A percentile compares a stretch with the other conserved stretches of the same genome.
These are phyloP conservation scores for Sphecodes monilicornis DNA, from an alignment of 2,888 invertebrate genomes.

Conservation along the genomic window DNA sequence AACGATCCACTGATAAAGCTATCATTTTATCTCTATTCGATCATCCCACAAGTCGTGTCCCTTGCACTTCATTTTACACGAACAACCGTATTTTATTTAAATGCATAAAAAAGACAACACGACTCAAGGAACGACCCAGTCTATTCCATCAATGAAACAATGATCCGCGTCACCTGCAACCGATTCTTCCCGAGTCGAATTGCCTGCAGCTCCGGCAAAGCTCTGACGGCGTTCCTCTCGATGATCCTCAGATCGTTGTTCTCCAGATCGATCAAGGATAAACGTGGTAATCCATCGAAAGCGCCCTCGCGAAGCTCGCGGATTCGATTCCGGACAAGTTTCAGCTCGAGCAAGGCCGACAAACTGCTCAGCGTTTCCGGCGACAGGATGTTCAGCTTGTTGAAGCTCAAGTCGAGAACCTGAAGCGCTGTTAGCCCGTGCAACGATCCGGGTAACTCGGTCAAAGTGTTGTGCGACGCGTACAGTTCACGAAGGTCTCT, in stretches of 20 bases:
- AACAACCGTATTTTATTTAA: no score
- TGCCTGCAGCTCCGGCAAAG: constrained; percentile 89
- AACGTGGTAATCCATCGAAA: constrained; percentile 89
- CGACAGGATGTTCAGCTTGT: constrained; percentile 90
- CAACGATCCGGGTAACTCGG: constrained; percentile 90
- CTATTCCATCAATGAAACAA: not conserved
- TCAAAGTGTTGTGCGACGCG: constrained; percentile 91
- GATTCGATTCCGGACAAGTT: constrained; percentile 91
- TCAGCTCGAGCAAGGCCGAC: constrained; percentile 89
- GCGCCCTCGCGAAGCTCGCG: constrained; percentile 89
- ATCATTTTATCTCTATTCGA: not conserved
- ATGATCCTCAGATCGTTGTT: constrained; percentile 92
- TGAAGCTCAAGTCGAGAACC: constrained; percentile 91
- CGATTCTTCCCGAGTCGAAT: constrained; percentile 90
- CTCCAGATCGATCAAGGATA: constrained; percentile 92
- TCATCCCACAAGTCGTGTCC: not conserved
- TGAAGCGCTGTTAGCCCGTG: constrained; percentile 89
- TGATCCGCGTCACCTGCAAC: constrained; percentile 86
- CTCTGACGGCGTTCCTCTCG: constrained; percentile 90
- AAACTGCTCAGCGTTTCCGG: constrained; percentile 90
- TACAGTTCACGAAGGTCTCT: constrained; percentile 90
- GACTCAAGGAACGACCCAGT: not conserved
- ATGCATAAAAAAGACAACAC: not conserved
- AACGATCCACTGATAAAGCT: not conserved
- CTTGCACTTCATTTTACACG: no score